Conservation (phyloP, 2,113 vertebrate species). For the Menidia beryllina region DNA sequence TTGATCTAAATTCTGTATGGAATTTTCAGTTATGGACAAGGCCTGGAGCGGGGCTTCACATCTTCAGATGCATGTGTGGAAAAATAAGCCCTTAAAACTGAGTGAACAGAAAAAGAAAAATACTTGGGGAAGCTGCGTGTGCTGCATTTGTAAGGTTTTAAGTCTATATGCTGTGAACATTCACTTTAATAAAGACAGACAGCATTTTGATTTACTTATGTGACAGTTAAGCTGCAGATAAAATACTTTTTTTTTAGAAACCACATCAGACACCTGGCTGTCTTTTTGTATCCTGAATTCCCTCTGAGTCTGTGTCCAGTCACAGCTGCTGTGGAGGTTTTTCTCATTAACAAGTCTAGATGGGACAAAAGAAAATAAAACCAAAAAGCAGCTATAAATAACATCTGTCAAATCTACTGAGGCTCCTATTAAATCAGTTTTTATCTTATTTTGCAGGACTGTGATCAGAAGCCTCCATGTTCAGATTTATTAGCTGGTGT, state of each 20-base stretch:
- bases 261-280: not conserved
- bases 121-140: not conserved
- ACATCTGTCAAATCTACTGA: not conserved
- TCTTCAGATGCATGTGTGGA: not conserved
- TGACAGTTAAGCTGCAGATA: too few species aligned
- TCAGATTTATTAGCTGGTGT: not conserved
- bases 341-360: slow-evolving; percentile 42
- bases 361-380: too few species aligned
- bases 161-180: too few species aligned
- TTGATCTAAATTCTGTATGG: not conserved
- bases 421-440: not conserved
- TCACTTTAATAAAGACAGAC: too few species aligned
- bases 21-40: not conserved
- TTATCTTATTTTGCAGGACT: not conserved
- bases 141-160: too few species aligned
- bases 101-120: not conserved
- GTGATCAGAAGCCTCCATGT: not conserved
- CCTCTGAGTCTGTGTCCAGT: slow-evolving; percentile 3
- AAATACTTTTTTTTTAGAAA: not conserved
- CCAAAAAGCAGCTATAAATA: too few species aligned
- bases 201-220: too few species aligned
- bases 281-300: slow-evolving; percentile 25
- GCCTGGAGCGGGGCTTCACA: not conserved
- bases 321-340: not conserved
- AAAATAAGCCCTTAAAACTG: not conserved